phyloP scores from a whole-genome alignment of 2,888 invertebrate genomes.

The Meiosimyza platycephala region DNA sequence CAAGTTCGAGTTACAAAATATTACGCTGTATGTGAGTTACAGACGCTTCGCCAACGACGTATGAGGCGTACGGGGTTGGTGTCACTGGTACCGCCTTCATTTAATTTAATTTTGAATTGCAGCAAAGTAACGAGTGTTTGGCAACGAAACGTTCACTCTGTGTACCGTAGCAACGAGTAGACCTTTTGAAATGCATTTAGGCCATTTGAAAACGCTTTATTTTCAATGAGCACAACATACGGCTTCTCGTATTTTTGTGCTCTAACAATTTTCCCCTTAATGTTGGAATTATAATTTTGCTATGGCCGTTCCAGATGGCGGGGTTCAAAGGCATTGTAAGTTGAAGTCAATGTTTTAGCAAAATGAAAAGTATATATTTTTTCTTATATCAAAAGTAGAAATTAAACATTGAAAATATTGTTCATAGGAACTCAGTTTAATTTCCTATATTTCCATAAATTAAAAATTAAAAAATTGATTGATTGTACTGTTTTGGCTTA shows the following conservation, averaged over 20 bases:
- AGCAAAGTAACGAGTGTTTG: slow-evolving; percentile 2
- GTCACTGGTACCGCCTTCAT: slow-evolving; percentile 26
- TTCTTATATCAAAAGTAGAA: no score
- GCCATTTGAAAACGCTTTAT: neutral
- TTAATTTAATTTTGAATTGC: neutral
- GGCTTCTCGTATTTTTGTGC: no score
- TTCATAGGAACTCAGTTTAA: no score
- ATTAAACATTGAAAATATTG: no score
- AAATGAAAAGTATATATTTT: neutral
- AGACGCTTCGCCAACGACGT: neutral
- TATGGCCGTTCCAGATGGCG: slow-evolving; percentile 8
- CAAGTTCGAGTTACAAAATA: neutral
- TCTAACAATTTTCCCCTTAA: neutral
- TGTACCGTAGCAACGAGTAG: neutral
- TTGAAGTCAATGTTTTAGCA: neutral
- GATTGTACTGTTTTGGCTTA: no score
- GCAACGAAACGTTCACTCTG: neutral
- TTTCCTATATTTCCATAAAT: no score
- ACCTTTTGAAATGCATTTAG: neutral
- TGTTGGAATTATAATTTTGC: slow-evolving; percentile 8
- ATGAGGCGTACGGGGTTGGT: slow-evolving; percentile 43
- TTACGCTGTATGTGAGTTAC: neutral
- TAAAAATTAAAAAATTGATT: no score
- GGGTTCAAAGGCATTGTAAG: neutral
- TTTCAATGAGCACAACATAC: no score